Evolutionary conservation across 2,113 vertebrate genomes (phyloP).

Genomic region (Mus pahari): DNA sequence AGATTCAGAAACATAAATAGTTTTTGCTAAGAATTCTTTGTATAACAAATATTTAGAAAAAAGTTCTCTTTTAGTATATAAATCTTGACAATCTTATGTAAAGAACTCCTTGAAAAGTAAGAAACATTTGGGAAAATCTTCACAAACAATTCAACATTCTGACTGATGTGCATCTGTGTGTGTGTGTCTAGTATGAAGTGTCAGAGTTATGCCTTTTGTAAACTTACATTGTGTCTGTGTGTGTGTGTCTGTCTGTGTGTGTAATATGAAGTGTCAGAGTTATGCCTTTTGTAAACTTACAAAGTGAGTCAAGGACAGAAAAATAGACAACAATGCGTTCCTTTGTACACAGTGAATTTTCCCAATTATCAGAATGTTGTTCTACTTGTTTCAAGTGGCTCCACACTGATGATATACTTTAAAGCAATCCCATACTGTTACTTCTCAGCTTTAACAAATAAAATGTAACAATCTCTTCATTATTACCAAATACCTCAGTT

Average conservation of each 20-base stretch:
- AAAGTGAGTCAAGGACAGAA: constrained; percentile 55
- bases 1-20: constrained; percentile 54
- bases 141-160: constrained; percentile 52
- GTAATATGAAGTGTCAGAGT: background rate
- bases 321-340: background rate
- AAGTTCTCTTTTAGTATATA: background rate
- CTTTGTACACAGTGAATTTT: background rate
- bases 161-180: background rate
- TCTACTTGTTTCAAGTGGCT: background rate
- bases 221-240: background rate
- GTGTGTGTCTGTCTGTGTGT: background rate
- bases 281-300: constrained; percentile 21
- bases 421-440: constrained; percentile 24
- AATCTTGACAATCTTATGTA: constrained; percentile 21
- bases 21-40: constrained; percentile 55
- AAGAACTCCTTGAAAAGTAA: constrained; percentile 39
- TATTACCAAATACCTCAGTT: background rate
- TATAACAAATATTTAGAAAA: constrained; percentile 53
- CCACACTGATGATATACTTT: background rate
- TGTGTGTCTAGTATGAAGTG: background rate
- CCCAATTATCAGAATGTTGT: constrained; percentile 13
- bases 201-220: background rate
- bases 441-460: constrained; percentile 45
- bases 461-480: constrained; percentile 10
- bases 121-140: constrained; percentile 47